A percentile compares a stretch with the other conserved stretches of the same genome.
Conservation (phyloP, 1,140 invertebrate species). For the Drosophila micromelanica region DNA sequence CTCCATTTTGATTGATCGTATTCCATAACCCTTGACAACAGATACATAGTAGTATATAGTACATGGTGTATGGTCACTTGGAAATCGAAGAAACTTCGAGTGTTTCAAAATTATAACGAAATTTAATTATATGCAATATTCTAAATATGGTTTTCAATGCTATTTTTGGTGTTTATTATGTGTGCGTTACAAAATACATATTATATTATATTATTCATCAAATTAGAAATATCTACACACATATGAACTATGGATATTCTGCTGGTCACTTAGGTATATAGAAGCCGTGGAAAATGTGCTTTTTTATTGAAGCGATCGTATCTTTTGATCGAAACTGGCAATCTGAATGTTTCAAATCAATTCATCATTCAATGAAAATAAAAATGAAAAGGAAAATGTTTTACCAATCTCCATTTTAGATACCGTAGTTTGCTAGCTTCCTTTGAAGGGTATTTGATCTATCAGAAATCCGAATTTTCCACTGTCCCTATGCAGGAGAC, state of each 20-base stretch:
- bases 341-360: no score
- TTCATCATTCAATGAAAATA: no score
- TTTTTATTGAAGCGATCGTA: neutral
- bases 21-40: no score
- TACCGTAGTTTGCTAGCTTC: neutral
- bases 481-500: neutral
- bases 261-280: conserved; percentile 1
- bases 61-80: no score
- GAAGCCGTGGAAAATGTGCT: neutral
- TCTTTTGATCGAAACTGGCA: no score
- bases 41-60: no score
- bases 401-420: neutral
- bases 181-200: neutral
- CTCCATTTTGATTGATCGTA: no score
- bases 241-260: conserved; percentile 4
- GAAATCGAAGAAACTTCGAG: no score
- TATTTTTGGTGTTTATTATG: neutral
- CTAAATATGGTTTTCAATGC: neutral
- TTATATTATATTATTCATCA: neutral
- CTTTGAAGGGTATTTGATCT: neutral
- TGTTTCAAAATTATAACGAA: no score
- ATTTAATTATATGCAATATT: no score
- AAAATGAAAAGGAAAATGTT: neutral
- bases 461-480: conserved; percentile 4
- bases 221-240: neutral